Evolutionary conservation across 2,888 invertebrate genomes (phyloP), one percentile per base, ranked within the genome.

Genomic region (Smittia aterrima): DNA sequence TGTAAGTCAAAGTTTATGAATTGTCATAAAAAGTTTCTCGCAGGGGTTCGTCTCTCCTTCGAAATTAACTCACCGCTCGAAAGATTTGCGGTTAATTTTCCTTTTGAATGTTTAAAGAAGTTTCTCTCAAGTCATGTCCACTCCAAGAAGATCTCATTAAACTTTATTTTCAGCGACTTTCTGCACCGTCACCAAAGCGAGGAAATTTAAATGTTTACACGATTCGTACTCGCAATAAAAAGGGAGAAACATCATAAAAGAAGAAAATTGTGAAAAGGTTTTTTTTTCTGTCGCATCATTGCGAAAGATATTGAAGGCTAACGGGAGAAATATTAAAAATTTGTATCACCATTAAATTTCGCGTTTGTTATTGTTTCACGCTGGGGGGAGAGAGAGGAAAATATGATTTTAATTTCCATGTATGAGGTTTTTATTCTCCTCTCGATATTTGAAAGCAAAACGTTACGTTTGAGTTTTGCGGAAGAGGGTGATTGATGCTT

Each of bases 161-260:
- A 40, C 47, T 47, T 47, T n/a, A n/a, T n/a, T n/a, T 16, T 16
- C 47, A 47, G 47, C 47, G n/a, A 6, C 22, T 62, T 66, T 38
- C 66, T 38, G 66, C 66, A 32, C 38, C 18, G 66, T 66, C 66
- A 66, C 18, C 38, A 38, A 18, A 38, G 66, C 66, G 32, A 66
- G 64, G 27, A 64, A 25, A n/a, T 38, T 62, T 62, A 62, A 47
- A 47, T 62, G 20, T 24, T 66, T 27, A 16, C 68, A 68, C 68
- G 68, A 68, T 68, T 68, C 68, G 41, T 47, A 41, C 41, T 40
- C 68, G 68, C 41, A 68, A 68, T 68, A 68, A 68, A 68, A 47
- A 2, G 47, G 47, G 16, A 38, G 9, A 38, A 38, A 38, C 9
- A 38, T 38, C 47, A 47, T 47, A 47, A 47, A 47, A 47, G 47